A percentile compares a stretch with the other conserved stretches of the same genome.
phyloP scores from a whole-genome alignment of 2,888 invertebrate genomes.

The Thecophora atra region DNA sequence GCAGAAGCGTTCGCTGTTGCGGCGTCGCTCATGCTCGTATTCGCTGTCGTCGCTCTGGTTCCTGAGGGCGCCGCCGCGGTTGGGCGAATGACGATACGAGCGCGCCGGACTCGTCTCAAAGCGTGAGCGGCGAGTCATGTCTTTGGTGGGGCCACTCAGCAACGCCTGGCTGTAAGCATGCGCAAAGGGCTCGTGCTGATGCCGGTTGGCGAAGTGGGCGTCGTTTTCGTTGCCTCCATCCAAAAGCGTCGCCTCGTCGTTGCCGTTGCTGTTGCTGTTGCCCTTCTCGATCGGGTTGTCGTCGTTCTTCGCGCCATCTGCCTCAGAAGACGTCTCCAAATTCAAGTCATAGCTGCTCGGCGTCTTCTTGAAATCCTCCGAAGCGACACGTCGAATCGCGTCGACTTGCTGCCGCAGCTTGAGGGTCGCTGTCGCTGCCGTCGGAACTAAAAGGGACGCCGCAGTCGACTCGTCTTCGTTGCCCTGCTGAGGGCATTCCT shows the following conservation, averaged over 20 bases:
- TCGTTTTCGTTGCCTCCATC: constrained; percentile 56
- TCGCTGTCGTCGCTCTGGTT: constrained; percentile 67
- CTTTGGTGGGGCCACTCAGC: constrained; percentile 49
- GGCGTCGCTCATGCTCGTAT: constrained; percentile 72
- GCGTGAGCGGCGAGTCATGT: constrained; percentile 56
- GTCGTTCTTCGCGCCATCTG: constrained; percentile 21
- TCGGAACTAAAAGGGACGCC: constrained; percentile 64
- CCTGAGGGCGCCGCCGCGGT: constrained; percentile 46
- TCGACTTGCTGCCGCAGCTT: constrained; percentile 43
- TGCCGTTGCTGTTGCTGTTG: constrained; percentile 35
- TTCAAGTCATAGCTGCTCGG: constrained; percentile 52
- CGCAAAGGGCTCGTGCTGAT: constrained; percentile 39
- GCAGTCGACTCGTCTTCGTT: not conserved
- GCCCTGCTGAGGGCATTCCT: constrained; percentile 66
- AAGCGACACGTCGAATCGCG: constrained; percentile 60
- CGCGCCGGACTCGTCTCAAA: constrained; percentile 65
- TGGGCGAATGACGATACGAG: constrained; percentile 63
- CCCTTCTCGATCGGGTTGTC: constrained; percentile 21
- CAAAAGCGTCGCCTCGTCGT: no score
- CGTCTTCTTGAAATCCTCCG: constrained; percentile 62
- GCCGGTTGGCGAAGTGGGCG: constrained; percentile 56
- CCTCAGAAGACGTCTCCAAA: constrained; percentile 43
- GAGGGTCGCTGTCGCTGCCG: constrained; percentile 62
- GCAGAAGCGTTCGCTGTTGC: constrained; percentile 74
- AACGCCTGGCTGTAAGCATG: constrained; percentile 34